A percentile compares a stretch with the other conserved stretches of the same genome.
Evolutionary conservation across 1,140 invertebrate genomes (phyloP).

Genomic region (Drosophila jambulina): DNA sequence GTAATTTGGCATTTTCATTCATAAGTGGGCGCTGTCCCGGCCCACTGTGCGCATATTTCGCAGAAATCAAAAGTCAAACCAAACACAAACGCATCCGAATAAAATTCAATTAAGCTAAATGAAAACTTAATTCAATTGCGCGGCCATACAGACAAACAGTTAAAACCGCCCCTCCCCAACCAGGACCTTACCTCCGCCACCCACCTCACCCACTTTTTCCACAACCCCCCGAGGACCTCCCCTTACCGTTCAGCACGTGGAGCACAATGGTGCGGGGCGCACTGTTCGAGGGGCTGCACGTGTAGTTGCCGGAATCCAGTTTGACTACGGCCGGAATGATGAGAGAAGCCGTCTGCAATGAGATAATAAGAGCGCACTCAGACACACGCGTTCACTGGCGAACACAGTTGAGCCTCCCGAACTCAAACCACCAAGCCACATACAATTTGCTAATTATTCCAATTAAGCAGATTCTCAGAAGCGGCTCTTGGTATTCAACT

Average conservation of each 20-base stretch:
- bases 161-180: conserved; percentile 27
- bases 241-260: conserved; percentile 84
- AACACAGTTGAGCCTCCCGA: conserved; percentile 2
- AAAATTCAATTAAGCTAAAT: conserved; percentile 84
- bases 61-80: conserved; percentile 66
- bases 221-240: background rate
- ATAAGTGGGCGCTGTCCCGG: background rate
- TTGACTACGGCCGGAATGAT: conserved; percentile 84
- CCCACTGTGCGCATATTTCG: conserved; percentile 54
- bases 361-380: conserved; percentile 36
- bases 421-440: background rate
- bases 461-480: background rate
- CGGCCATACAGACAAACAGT: conserved; percentile 66
- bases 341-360: conserved; percentile 79
- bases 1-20: conserved; percentile 19
- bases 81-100: conserved; percentile 63
- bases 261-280: conserved; percentile 81
- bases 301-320: conserved; percentile 84
- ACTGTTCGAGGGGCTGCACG: conserved; percentile 84
- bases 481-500: background rate
- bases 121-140: conserved; percentile 84
- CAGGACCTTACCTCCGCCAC: conserved; percentile 4
- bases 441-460: background rate
- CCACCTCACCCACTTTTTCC: background rate
- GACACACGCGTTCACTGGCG: background rate